Evolutionary conservation across 2,113 vertebrate genomes (phyloP).

Genomic region (Rhynchopsitta pachyrhyncha): DNA sequence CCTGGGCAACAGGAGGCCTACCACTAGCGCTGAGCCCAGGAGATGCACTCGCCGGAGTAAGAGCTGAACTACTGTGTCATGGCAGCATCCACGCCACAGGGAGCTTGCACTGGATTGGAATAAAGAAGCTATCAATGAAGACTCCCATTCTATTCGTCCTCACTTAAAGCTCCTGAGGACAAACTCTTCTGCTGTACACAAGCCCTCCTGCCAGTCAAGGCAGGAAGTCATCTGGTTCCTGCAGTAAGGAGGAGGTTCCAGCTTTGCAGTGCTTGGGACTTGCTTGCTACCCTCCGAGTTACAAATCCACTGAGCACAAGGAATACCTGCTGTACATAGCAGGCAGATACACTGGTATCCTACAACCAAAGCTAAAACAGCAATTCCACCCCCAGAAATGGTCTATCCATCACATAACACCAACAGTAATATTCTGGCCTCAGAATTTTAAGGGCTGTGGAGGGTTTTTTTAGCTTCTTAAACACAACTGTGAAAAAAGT

Average conservation of each 20-base stretch:
- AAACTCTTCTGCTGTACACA: neutral
- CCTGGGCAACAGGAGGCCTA: neutral
- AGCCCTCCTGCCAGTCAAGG: neutral
- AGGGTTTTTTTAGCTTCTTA: neutral
- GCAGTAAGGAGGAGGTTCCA: neutral
- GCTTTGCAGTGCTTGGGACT: neutral
- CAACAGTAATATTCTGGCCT: neutral
- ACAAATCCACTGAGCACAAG: neutral
- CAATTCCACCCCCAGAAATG: neutral
- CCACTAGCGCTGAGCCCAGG: neutral
- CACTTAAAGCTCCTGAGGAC: neutral
- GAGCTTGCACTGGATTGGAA: neutral
- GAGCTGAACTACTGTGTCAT: neutral
- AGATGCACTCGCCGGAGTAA: neutral
- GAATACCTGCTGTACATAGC: neutral
- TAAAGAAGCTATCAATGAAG: neutral
- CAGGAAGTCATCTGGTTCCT: neutral
- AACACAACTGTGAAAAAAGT: neutral
- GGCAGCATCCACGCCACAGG: rapidly evolving
- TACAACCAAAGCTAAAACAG: neutral
- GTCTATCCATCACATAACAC: neutral
- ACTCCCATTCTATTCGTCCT: neutral
- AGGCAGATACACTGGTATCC: neutral
- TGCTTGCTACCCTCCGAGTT: neutral
- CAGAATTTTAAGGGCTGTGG: neutral